A percentile compares a stretch with the other conserved stretches of the same genome.
Evolutionary conservation across 2,113 vertebrate genomes (phyloP).

Genomic region (Ciconia stormi): DNA sequence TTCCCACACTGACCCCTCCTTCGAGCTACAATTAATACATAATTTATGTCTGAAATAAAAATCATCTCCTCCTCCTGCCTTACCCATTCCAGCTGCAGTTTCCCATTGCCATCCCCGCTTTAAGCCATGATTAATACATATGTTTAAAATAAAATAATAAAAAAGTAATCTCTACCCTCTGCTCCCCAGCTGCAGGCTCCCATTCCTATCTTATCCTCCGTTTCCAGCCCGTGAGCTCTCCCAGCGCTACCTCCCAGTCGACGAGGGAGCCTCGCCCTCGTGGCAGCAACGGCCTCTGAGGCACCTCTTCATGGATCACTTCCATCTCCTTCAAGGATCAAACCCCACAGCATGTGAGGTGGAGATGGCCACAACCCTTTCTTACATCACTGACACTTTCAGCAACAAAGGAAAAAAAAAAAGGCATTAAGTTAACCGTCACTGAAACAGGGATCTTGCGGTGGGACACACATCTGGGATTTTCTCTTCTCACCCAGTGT

Average conservation of each 20-base stretch:
- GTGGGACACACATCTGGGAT: background rate
- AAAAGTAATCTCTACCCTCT: conserved; percentile 53
- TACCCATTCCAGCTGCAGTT: conserved; percentile 60
- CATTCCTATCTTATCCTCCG: conserved; percentile 45
- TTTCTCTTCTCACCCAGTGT: background rate
- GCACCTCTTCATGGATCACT: background rate
- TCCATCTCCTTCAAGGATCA: background rate
- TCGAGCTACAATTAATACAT: conserved; percentile 67
- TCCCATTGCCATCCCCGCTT: background rate
- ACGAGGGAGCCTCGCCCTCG: background rate
- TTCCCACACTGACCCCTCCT: conserved; percentile 59
- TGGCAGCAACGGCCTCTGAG: accelerated
- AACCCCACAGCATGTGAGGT: background rate
- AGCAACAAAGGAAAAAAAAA: background rate
- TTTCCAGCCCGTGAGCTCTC: background rate
- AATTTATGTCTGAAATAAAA: conserved; percentile 72
- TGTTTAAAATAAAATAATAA: conserved; percentile 61
- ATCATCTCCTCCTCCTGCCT: conserved; percentile 45
- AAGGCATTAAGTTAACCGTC: background rate
- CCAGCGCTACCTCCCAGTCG: background rate
- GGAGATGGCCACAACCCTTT: background rate
- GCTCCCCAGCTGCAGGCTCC: conserved; percentile 34
- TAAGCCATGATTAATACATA: conserved; percentile 35
- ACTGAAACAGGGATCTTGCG: background rate
- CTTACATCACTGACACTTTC: background rate